Percentiles rank a stretch among this genome's conserved stretches.
Conservation (phyloP, 2,888 invertebrate species). For the Pemphredon lugubris region DNA sequence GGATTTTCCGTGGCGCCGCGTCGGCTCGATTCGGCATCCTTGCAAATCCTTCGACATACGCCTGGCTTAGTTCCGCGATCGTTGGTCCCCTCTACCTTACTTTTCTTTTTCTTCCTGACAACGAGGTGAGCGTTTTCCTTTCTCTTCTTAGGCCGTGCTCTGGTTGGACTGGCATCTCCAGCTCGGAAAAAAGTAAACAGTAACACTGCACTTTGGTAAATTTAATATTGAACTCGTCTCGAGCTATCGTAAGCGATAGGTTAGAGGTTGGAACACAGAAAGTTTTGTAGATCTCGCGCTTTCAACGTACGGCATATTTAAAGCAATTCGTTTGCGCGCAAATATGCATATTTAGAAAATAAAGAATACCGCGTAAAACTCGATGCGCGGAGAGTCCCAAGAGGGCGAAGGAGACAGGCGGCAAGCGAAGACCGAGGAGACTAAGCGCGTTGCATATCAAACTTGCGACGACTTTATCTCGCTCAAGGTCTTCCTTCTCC, state of each 20-base stretch:
- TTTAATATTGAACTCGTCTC: no score
- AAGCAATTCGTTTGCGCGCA: no score
- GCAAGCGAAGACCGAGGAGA: conserved; percentile 16
- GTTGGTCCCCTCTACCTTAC: not conserved
- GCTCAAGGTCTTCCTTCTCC: conserved; percentile 3
- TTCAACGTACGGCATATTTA: no score
- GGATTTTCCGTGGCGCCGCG: conserved; percentile 6
- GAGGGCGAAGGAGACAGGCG: conserved; percentile 18
- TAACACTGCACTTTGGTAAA: no score
- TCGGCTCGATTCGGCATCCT: not conserved
- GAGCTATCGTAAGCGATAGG: not conserved
- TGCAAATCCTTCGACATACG: conserved; percentile 5
- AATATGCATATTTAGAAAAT: no score
- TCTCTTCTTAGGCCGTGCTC: not conserved
- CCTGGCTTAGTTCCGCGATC: not conserved
- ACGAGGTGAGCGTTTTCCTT: not conserved
- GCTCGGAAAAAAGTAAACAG: no score
- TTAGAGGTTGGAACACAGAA: no score
- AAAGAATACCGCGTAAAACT: no score
- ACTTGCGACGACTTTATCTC: conserved; percentile 40
- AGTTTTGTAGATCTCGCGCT: no score
- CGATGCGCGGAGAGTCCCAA: conserved; percentile 1
- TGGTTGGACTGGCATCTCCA: not conserved
- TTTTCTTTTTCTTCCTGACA: conserved; percentile 5
- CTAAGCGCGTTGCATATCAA: conserved; percentile 29